Evolutionary conservation across 2,113 vertebrate species (phyloP).

Genomic region (Anthoscopus minutus): DNA sequence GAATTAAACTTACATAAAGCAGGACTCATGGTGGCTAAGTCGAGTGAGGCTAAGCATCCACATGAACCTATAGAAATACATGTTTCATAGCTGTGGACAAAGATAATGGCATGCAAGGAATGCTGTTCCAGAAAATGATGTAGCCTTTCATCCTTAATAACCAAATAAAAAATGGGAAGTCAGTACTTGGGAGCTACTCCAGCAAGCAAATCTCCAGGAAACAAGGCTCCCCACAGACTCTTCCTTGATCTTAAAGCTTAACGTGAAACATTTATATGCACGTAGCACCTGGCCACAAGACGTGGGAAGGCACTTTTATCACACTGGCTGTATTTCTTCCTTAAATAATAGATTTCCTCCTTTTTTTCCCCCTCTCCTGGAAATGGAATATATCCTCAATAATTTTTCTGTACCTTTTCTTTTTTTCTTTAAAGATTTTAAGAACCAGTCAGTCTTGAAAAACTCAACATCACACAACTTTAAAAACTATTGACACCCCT

Average conservation of each 20-base stretch:
- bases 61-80: constrained; percentile 33
- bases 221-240: constrained; percentile 73
- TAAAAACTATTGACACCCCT: not conserved
- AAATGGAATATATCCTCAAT: constrained; percentile 57
- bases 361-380: not conserved
- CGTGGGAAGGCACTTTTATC: constrained; percentile 60
- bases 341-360: constrained; percentile 72
- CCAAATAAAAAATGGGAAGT: constrained; percentile 74
- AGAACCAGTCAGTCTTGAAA: constrained; percentile 31
- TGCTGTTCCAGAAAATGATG: constrained; percentile 46
- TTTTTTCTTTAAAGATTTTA: not conserved
- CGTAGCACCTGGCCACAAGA: constrained; percentile 73
- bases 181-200: constrained; percentile 61
- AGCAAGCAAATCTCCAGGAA: constrained; percentile 73
- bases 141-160: constrained; percentile 74
- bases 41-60: constrained; percentile 1
- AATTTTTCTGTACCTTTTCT: constrained; percentile 34
- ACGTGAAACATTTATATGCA: constrained; percentile 81
- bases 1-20: constrained; percentile 24
- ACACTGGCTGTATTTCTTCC: constrained; percentile 71
- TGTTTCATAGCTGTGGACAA: constrained; percentile 48
- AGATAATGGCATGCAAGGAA: constrained; percentile 67
- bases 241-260: constrained; percentile 79
- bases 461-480: not conserved
- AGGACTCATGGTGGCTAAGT: not conserved